Evolutionary conservation across 2,888 invertebrate genomes (phyloP).

Genomic region (Andrena dorsata): DNA sequence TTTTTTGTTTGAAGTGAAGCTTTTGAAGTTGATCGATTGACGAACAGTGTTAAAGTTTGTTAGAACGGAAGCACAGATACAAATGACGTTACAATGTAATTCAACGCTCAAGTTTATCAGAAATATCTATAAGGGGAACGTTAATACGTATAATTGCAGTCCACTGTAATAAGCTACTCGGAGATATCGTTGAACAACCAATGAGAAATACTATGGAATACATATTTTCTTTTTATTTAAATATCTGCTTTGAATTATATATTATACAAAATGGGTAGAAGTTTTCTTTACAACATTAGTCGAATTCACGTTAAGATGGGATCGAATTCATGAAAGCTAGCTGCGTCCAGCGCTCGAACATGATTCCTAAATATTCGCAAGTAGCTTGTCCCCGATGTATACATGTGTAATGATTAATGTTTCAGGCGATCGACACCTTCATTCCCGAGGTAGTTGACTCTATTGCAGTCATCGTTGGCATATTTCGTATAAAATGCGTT

Average conservation of each 20-base stretch:
- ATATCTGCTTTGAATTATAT: slow-evolving; percentile 9
- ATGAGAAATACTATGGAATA: not conserved
- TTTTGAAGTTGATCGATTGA: too few species aligned
- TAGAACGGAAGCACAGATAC: too few species aligned
- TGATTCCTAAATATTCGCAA: not conserved
- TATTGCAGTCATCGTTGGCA: not conserved
- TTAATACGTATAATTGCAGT: too few species aligned
- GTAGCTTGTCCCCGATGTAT: not conserved
- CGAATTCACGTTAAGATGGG: not conserved
- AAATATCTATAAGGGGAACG: not conserved
- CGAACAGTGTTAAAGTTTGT: too few species aligned
- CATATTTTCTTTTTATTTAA: slow-evolving; percentile 6
- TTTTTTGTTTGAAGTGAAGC: too few species aligned
- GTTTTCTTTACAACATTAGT: not conserved
- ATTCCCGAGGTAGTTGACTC: slow-evolving; percentile 1
- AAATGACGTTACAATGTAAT: too few species aligned
- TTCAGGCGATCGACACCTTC: slow-evolving; percentile 5
- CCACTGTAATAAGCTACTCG: too few species aligned
- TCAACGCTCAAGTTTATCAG: not conserved
- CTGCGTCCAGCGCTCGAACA: slow-evolving; percentile 38
- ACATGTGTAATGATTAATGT: not conserved
- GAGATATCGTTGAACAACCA: not conserved
- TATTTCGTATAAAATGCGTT: not conserved
- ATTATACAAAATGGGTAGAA: slow-evolving; percentile 23
- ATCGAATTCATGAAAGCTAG: not conserved